Base-by-base conservation (phyloP, 2,797 vertebrate genomes). In the Hemibagrus guttatus region DNA sequence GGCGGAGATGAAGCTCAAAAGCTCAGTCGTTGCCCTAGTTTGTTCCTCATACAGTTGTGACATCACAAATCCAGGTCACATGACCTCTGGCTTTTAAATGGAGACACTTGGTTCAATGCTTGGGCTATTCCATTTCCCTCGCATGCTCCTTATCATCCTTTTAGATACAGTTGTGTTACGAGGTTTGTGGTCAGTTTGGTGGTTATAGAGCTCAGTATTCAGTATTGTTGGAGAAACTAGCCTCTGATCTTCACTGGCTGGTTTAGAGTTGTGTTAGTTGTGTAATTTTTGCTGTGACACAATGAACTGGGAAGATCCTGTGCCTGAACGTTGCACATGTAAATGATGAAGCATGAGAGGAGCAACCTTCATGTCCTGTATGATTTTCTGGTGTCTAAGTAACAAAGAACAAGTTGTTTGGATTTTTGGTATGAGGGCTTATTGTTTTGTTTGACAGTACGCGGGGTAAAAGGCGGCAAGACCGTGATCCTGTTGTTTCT, bases 401-500 rank as follows among this genome's bases (percentile, higher is more conserved):
- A 74, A 54, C 0, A 19, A 17, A 31, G 8, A 17, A 11, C 4
- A 56, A 31, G 9, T 31, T 76, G 76, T 31, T 80, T 0, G 14
- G 26, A 81, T n/a, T 5, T 61, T 28, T 81, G 59, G 26, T 39
- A 81, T 3, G 0, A 21, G 12, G 39, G 12, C 56, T 9, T 49
- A 49, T 49, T 82, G 59, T 58, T 80, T 80, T 61, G 26, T 42
- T 61, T 31, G 58, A 42, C n/a, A 17, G 31, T 13, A 61, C 3
- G 35, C 35, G 26, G 78, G 16, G n/a, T 68, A 52, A 82, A 82
- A 63, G 81, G 81, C 81, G 35, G 46, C 0, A 19, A 68, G n/a
- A 82, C n/a, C 19, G n/a, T 26, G 63, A 82, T 82, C 19, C 17
- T 82, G 61, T 19, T 59, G 69, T 71, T 72, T 74, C 42, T 59